Evolutionary conservation across 2,113 vertebrate genomes (phyloP).

Genomic region (Bujurquina vittata): DNA sequence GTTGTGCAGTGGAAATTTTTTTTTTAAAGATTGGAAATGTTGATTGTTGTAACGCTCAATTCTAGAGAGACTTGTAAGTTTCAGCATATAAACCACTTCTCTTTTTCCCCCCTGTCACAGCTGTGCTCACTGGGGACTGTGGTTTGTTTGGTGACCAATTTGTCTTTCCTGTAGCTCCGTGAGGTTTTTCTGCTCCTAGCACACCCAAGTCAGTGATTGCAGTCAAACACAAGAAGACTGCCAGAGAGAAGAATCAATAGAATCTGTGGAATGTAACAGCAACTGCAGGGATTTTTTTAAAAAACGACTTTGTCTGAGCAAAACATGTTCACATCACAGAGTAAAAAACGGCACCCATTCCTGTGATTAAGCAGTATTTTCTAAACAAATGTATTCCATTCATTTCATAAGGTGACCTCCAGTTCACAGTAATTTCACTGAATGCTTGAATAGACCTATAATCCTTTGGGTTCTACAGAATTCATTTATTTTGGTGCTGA

Average conservation of each 20-base stretch:
- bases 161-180: neutral
- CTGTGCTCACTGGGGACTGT: neutral
- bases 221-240: slow-evolving; percentile 7
- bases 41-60: neutral
- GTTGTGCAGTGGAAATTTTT: neutral
- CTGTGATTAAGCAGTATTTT: neutral
- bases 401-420: slow-evolving; percentile 7
- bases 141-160: slow-evolving; percentile 13
- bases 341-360: neutral
- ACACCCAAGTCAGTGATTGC: slow-evolving; percentile 4
- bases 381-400: neutral
- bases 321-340: neutral
- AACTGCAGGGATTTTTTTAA: neutral
- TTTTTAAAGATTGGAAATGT: neutral
- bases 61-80: neutral
- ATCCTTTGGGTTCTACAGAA: neutral
- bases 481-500: neutral
- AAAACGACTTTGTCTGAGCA: slow-evolving; percentile 9
- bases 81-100: neutral
- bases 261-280: slow-evolving; percentile 53
- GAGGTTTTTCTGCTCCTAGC: slow-evolving; percentile 8
- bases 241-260: slow-evolving; percentile 25
- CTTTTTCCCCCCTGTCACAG: neutral
- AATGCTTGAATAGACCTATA: slow-evolving; percentile 12
- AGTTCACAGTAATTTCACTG: neutral